Base-by-base conservation (phyloP, 2,113 vertebrate species). In the Pygoscelis adeliae region DNA sequence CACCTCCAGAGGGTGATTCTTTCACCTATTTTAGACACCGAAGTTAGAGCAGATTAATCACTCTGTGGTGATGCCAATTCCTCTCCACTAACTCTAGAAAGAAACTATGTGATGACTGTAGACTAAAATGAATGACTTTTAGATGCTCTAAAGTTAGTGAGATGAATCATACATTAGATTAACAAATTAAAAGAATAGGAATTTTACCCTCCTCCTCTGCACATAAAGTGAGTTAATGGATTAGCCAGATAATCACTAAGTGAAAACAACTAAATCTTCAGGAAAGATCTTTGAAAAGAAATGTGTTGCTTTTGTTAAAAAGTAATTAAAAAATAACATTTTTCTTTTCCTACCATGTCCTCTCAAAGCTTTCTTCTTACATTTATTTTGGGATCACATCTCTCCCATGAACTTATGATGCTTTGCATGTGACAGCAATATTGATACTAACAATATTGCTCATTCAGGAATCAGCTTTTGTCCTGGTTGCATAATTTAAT, bases 81-180 rank as follows among this genome's bases (percentile, higher is more conserved):
- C 19, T 95, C 62, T 93, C 25, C 66, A 70, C 11, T 73, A 74
- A 77, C 18, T 90, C 65, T 53, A 44, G 40, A 88, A 96, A 78
- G 67, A 89, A 95, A 90, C 10, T 32, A 1, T 73, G 15, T 80
- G 78, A 79, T 52, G 34, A 58, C 53, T 79, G 16, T 59, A 74
- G 49, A 87, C 61, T 72, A 76, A 87, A 96, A 93, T 93, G 46
- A 85, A 87, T 80, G 23, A 70, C 36, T 85, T 85, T 81, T 82
- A 72, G 29, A 82, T 87, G 18, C 47, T 83, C 49, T 72, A 22
- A 94, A 85, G 44, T 65, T 91, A 82, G 47, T 61, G 56, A 90
- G 20, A 87, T 72, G 38, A 95, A 87, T 91, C 40, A 6, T 46
- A 66, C 27, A 67, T 84, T 89, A 87, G 49, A 87, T 82, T 76